Conservation (phyloP, 53 echinoderm and acorn worm species). For the Arbacia lixula region DNA sequence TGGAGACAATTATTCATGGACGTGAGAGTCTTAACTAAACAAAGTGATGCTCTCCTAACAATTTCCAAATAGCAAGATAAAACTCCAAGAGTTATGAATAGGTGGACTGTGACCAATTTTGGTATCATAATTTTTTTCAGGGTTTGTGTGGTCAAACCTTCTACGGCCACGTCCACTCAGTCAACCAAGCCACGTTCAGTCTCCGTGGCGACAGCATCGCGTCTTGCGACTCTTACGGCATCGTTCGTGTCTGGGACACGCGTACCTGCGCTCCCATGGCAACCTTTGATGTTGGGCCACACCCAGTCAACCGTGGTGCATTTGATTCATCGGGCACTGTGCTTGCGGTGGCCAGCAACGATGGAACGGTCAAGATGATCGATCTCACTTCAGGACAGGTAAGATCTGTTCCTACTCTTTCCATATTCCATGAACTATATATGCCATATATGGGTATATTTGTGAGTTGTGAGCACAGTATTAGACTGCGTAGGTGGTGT, state of each 20-base stretch:
- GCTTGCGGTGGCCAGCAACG: conserved; percentile 92
- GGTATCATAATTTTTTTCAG: conserved; percentile 41
- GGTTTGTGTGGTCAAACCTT: conserved; percentile 98
- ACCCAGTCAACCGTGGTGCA: conserved; percentile 86
- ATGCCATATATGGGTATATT: too few species aligned
- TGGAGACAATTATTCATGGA: too few species aligned
- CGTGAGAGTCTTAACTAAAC: too few species aligned
- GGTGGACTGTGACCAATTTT: conserved; percentile 17
- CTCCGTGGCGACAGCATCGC: conserved; percentile 94
- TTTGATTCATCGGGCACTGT: conserved; percentile 93
- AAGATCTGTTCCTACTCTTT: too few species aligned
- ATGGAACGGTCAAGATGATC: conserved; percentile 91
- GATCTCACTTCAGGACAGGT: conserved; percentile 96
- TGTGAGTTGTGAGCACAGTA: too few species aligned
- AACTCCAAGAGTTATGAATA: too few species aligned
- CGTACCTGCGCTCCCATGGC: conserved; percentile 89
- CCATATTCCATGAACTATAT: too few species aligned
- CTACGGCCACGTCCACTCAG: conserved; percentile 96
- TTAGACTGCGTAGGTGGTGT: too few species aligned
- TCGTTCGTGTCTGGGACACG: conserved; percentile 87
- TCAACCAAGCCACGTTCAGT: conserved; percentile 93
- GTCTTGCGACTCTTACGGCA: conserved; percentile 97
- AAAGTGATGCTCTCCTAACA: too few species aligned
- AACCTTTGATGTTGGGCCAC: conserved; percentile 84
- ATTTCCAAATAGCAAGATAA: too few species aligned